Base-by-base conservation (phyloP, 2,888 invertebrate species). In the Crossocerus cetratus region DNA sequence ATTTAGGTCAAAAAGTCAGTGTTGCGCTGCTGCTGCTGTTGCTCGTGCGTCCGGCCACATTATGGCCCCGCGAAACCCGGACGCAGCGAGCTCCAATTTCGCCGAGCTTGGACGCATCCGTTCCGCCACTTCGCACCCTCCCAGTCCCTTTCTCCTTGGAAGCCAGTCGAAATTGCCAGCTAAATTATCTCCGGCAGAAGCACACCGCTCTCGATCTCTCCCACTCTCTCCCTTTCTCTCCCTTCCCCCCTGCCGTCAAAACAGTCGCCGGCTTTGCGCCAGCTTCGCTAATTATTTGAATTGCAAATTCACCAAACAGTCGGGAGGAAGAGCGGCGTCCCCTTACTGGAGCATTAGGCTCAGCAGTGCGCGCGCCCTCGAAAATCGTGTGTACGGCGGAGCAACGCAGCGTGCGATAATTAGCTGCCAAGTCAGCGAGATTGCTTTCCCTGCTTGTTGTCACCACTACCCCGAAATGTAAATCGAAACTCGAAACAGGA, bases 1-100 rank as follows among this genome's bases (percentile, higher is more conserved):
- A 90, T 89, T 88, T 87, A 87, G 89, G 89, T 88, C 89, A 84
- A 89, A 89, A 90, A 89, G 89, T 89, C 89, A 89, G 82, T 84
- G 84, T 71, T 79, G 77, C 49, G 49, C 49, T 62, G 65, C 62
- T 32, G 32, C 8, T 32, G 32, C 32, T 32, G 32, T 11, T 32
- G 65, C 68, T 60, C 56, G 74, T 75, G 75, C 80, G 80, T 76
- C 81, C 76, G 74, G 77, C 80, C 78, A 82, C 78, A 80, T 32
- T 32, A 32, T 32, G 32, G 32, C 32, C 76, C 79, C 78, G 78
- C 74, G 70, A 58, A 69, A 69, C 74, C 74, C 71, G 71, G 70
- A 61, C 57, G 53, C 65, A 69, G 67, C 72, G 21, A 58, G 61
- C 71, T 73, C 75, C 74, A 67, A 77, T 74, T 76, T 76, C 72